Evolutionary conservation across 2,113 vertebrate genomes (phyloP).

Genomic region (Ivindomyrus marchei): DNA sequence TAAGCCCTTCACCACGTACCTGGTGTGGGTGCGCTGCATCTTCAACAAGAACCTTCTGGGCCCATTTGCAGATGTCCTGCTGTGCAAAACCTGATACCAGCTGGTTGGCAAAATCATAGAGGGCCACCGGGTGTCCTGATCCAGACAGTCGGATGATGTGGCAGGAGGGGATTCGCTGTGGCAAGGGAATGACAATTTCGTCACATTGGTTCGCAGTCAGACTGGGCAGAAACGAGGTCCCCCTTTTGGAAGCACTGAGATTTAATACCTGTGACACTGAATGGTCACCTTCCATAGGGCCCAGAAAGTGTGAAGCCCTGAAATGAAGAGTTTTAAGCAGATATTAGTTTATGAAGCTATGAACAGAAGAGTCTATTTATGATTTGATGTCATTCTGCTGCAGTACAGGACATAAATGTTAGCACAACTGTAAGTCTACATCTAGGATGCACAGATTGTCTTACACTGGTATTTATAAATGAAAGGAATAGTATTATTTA

Average conservation of each 20-base stretch:
- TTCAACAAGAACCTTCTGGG: constrained; percentile 90
- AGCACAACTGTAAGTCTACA: neutral
- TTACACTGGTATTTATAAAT: constrained; percentile 50
- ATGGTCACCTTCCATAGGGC: neutral
- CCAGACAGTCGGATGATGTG: constrained; percentile 22
- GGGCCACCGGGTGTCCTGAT: constrained; percentile 18
- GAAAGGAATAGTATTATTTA: constrained; percentile 36
- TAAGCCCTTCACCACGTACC: constrained; percentile 91
- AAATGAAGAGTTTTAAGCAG: constrained; percentile 5
- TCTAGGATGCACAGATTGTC: neutral
- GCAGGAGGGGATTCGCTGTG: neutral
- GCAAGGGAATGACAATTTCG: neutral
- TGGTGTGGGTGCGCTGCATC: constrained; percentile 97
- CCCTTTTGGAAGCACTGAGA: neutral
- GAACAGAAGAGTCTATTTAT: constrained; percentile 11
- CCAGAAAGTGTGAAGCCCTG: neutral
- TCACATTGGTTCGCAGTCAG: neutral
- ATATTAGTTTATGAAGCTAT: neutral
- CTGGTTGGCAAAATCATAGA: constrained; percentile 1
- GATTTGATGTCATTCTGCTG: neutral
- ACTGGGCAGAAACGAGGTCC: neutral
- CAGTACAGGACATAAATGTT: neutral
- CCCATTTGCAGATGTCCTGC: constrained; percentile 92
- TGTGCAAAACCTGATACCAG: constrained; percentile 75
- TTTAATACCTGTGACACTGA: neutral